Base-by-base conservation (phyloP, 2,113 vertebrate species). In the Phalacrocorax brasilianus region DNA sequence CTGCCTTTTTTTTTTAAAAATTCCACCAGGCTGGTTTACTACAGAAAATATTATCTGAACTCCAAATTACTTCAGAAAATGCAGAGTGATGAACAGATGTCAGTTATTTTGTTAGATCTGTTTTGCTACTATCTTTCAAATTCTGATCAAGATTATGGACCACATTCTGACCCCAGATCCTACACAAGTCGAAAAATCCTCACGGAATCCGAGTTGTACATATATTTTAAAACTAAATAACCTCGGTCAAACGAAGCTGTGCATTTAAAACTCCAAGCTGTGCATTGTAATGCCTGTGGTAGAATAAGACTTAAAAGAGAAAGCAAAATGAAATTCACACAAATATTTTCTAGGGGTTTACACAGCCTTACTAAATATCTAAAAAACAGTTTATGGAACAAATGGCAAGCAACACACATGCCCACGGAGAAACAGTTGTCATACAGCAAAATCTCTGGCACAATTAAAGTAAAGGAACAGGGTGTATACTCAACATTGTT, bases 381-480 rank as follows among this genome's bases (percentile, higher is more conserved):
- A 67, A 83, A 83, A 52, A 5, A 4, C 56, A 27, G 72, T 88
- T 88, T 91, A 47, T 55, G 67, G 89, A 95, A 89, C 77, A 89
- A 95, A 96, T 91, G 59, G 66, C 66, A 89, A 96, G 87, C 35
- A 87, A 87, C 66, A 82, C 53, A 89, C 89, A 76, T 76, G 92
- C 58, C 91, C 63, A 88, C 58, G 80, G 91, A 97, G 80, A 81
- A 85, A 88, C 92, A 95, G 93, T 93, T 95, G 96, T 95, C 93
- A 81, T 55, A 79, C 68, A 77, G 75, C 91, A 97, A 96, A 97
- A 96, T 95, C 97, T 98, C 81, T 79, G 89, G 93, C 97, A 95
- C 97, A 98, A 97, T 98, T 98, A 98, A 97, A 96, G 92, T 75
- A 89, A 89, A 96, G 95, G 94, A 97, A 95, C 83, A 44, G 89